Percentiles rank a stretch among this genome's conserved stretches.
Evolutionary conservation across 2,888 invertebrate genomes (phyloP).

Genomic region (Stenodera caucasica): DNA sequence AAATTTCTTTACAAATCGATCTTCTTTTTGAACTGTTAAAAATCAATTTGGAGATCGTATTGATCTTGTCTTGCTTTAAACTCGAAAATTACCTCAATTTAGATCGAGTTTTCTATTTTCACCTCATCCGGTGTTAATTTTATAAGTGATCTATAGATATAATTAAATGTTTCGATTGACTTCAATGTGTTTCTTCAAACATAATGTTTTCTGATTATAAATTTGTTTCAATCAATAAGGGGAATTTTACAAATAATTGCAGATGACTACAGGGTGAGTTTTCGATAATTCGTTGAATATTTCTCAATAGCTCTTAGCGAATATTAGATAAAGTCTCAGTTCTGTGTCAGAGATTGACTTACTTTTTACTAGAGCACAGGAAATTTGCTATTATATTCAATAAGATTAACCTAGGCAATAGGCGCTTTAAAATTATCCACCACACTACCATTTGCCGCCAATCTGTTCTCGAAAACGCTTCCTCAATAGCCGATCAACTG

Average conservation of each 20-base stretch:
- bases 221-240: slow-evolving; percentile 35
- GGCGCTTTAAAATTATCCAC: slow-evolving; percentile 35
- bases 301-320: background rate
- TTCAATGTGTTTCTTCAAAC: slow-evolving; percentile 45
- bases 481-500: slow-evolving; percentile 5
- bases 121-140: slow-evolving; percentile 7
- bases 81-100: background rate
- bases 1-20: too few species aligned
- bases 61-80: slow-evolving; percentile 5
- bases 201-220: slow-evolving; percentile 46
- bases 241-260: slow-evolving; percentile 43
- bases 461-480: slow-evolving; percentile 19
- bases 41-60: too few species aligned
- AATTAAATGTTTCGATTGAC: background rate
- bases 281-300: background rate
- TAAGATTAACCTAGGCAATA: slow-evolving; percentile 42
- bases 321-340: slow-evolving; percentile 23
- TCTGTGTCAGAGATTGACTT: slow-evolving; percentile 38
- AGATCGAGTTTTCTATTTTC: background rate
- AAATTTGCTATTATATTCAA: slow-evolving; percentile 51
- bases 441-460: slow-evolving; percentile 37
- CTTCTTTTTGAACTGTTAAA: too few species aligned
- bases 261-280: slow-evolving; percentile 54
- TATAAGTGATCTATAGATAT: slow-evolving; percentile 25
- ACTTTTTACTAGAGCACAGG: slow-evolving; percentile 44